Conservation (phyloP, 2,888 invertebrate species). For the Dryomyza anilis region DNA sequence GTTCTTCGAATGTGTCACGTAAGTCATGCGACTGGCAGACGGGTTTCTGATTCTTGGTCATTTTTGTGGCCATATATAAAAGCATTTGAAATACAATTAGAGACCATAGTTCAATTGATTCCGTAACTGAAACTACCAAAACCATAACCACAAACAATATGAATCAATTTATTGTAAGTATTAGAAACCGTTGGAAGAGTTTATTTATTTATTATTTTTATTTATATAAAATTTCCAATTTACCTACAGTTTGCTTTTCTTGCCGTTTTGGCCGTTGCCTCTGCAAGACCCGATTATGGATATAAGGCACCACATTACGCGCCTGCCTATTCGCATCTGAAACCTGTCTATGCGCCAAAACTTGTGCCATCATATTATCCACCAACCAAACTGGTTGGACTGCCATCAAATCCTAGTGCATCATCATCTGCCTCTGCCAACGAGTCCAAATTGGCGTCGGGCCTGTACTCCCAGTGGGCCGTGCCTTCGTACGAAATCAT, state of each 20-base stretch:
- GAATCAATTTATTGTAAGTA: constrained; percentile 44
- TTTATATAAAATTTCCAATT: no score
- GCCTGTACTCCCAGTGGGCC: constrained; percentile 33
- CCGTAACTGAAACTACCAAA: constrained; percentile 28
- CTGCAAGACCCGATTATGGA: not conserved
- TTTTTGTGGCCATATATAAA: constrained; percentile 25
- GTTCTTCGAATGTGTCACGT: constrained; percentile 31
- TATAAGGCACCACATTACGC: not conserved
- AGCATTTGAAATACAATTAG: constrained; percentile 29
- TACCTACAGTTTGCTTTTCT: constrained; percentile 21
- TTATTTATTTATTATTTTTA: not conserved
- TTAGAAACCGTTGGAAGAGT: not conserved
- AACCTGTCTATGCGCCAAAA: not conserved
- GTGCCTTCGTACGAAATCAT: constrained; percentile 35
- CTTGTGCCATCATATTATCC: not conserved
- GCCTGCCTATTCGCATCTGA: not conserved
- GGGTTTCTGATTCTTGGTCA: no score
- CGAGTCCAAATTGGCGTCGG: constrained; percentile 32
- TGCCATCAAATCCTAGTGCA: constrained; percentile 32
- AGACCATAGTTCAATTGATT: constrained; percentile 37
- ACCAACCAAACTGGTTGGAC: constrained; percentile 14
- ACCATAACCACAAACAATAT: constrained; percentile 37
- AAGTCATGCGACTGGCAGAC: constrained; percentile 17
- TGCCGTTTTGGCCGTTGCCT: constrained; percentile 2
- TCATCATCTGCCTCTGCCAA: constrained; percentile 42